Evolutionary conservation across 2,797 vertebrate species (phyloP), one percentile per base, ranked within the genome.

Genomic region (Sebastes trivittatus): DNA sequence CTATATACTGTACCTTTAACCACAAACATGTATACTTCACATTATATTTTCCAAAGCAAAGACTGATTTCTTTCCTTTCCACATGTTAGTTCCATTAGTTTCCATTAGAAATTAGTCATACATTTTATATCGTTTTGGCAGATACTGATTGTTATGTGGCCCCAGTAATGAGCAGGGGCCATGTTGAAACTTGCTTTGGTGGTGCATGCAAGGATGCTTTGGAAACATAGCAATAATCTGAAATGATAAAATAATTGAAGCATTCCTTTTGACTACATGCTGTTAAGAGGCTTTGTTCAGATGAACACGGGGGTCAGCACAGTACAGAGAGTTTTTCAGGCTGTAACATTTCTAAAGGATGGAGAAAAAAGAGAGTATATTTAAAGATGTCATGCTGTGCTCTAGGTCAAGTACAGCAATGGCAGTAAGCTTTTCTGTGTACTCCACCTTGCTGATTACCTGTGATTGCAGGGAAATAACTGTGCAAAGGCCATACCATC

Each of bases 381-480:
- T 30, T 54, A 71, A 75, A 79, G 23, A 77, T 63, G 38, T 61
- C 67, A 72, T 42, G 23, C 61, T 60, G 62, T 58, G 56, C 22
- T 59, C 2, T 30, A 52, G 83, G 83, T 92, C 84, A 90, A 89
- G 75, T 64, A 30, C 30, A 78, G 75, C 70, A 74, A 78, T 87
- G 81, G 82, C 69, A 46, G 36, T 52, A 22, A 81, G 83, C 71
- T 81, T 82, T 87, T 88, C 74, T 83, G 27, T 84, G 80, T 49
- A 42, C 10, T 72, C 59, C 81, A 84, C 64, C 62, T 64, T 61
- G 49, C 65, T 89, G 91, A 92, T 93, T 93, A 87, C 42, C 77
- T 75, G 60, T 84, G 75, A 91, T 93, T 93, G 87, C 60, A 29
- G 73, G 72, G 63, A 82, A 91, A 93, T 92, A 66, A 88, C 72